Base-by-base conservation (phyloP, 92 coral and sea anemone genomes). In the Phymanthus crucifer region DNA sequence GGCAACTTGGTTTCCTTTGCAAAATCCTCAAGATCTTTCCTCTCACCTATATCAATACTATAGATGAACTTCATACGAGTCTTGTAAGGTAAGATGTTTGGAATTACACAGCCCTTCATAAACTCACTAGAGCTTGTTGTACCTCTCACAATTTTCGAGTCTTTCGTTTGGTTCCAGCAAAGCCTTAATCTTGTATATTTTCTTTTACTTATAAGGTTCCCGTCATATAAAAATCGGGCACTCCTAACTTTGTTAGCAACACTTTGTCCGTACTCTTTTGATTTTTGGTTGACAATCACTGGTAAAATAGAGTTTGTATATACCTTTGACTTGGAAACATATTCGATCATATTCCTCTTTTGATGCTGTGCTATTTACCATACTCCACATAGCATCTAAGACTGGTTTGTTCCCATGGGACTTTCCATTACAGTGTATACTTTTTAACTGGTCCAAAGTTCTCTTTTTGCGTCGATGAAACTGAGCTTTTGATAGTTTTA, bases 381-480 rank as follows among this genome's bases (percentile, higher is more conserved):
- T 61, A 61, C 68, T 61, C 68, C 68, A 61, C 68, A 61, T 23
- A 6, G 68, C 68, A 61, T 61, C 68, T 61, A 61, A 61, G 8
- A 27, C 68, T 27, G 68, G 68, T 61, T 61, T 61, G 26, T 54
- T 54, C 19, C 29, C 64, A 7, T 1, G 61, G 8, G 29, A 54
- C n/a, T 12, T 54, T 19, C 27, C 29, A 54, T n/a, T 54, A 19
- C 26, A n/a, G n/a, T 54, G 64, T 18, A 21, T 7, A 19, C 13
- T 54, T 23, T 54, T 12, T 27, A 54, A 23, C 64, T 54, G 64
- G 3, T 54, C 64, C n/a, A 19, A 24, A 54, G 64, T 54, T 54
- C 27, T 54, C 64, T 54, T 54, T 54, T 54, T 54, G 26, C 64
- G 4, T 54, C 26, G 29, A 24, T 54, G 64, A 19, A 21, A 54